Conservation (phyloP, 2,888 invertebrate genomes). For the Eristalis intricaria region DNA sequence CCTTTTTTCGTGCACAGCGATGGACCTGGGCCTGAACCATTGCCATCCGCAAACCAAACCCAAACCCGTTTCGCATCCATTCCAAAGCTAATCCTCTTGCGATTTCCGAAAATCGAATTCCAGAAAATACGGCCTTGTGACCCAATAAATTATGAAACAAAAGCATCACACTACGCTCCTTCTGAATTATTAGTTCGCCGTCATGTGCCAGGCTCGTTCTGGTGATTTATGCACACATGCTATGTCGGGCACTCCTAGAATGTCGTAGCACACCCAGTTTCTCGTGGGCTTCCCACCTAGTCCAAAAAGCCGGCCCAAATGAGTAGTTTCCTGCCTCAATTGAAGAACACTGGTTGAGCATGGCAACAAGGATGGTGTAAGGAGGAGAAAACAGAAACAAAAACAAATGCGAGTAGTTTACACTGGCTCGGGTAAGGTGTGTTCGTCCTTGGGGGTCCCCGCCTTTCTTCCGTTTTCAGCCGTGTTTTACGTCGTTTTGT, state of each 20-base stretch:
- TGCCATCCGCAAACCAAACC: too few relatives aligned
- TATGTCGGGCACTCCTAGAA: not conserved
- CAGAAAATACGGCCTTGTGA: not conserved
- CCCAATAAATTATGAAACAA: not conserved
- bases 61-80: too few relatives aligned
- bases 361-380: not conserved
- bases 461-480: not conserved
- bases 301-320: constrained; percentile 1
- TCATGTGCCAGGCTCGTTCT: not conserved
- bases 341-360: constrained; percentile 47
- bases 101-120: not conserved
- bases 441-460: not conserved
- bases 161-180: not conserved
- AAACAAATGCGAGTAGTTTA: not conserved
- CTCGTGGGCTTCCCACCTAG: not conserved
- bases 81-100: too few relatives aligned
- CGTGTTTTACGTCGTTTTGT: not conserved
- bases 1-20: too few relatives aligned
- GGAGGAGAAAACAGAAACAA: not conserved
- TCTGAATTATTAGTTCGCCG: not conserved
- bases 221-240: not conserved
- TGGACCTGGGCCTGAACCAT: too few relatives aligned
- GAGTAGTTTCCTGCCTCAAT: constrained; percentile 26
- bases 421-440: not conserved
- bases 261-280: not conserved